Conservation (phyloP, 2,113 vertebrate species). For the Tapirus terrestris region DNA sequence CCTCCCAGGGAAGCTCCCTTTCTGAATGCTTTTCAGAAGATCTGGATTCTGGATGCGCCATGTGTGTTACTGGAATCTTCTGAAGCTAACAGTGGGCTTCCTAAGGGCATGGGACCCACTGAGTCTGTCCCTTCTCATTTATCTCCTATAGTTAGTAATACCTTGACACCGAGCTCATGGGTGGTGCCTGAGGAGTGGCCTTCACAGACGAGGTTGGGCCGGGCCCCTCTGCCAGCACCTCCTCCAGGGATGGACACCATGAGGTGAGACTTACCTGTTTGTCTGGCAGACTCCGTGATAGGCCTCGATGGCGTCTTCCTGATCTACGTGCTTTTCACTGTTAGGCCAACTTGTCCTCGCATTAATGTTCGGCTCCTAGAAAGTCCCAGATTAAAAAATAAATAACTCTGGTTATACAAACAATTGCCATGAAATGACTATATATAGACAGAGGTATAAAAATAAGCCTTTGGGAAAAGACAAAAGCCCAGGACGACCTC, state of each 20-base stretch:
- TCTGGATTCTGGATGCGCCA: not conserved
- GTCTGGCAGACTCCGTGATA: constrained; percentile 91
- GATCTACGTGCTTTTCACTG: constrained; percentile 88
- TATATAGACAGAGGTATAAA: not conserved
- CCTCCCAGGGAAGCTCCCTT: not conserved
- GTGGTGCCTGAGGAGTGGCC: not conserved
- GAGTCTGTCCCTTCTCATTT: not conserved
- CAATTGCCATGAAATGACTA: not conserved
- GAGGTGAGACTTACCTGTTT: constrained; percentile 88
- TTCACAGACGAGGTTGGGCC: rapidly evolving
- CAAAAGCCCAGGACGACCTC: not conserved
- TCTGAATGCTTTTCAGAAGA: not conserved
- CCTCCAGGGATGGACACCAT: rapidly evolving
- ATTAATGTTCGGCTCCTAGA: constrained; percentile 79
- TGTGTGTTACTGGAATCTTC: not conserved
- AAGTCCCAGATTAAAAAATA: not conserved
- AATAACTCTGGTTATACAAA: not conserved
- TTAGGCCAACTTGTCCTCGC: constrained; percentile 83
- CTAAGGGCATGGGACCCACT: not conserved
- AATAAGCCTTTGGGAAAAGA: not conserved
- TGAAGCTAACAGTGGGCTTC: not conserved
- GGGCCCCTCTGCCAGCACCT: rapidly evolving
- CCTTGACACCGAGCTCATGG: rapidly evolving
- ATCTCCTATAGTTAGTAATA: not conserved
- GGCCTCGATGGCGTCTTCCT: constrained; percentile 87